Base-by-base conservation (phyloP, 23 tunicate genomes). In the Clavelina lepadiformis region DNA sequence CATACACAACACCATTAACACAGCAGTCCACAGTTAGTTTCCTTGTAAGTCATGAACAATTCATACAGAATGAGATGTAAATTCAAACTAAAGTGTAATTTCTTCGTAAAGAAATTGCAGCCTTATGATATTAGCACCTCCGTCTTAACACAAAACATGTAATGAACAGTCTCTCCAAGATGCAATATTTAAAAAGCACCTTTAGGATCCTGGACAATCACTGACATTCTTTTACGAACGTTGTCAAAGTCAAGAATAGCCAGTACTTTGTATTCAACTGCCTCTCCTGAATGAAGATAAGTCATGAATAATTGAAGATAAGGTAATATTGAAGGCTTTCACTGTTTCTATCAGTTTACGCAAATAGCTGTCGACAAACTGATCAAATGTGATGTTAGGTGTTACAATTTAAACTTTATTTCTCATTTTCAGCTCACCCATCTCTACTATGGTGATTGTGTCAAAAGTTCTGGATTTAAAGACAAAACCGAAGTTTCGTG, bases 201-300 rank as follows among this genome's bases (percentile, higher is more conserved):
- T 55, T 68, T 62, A 0, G 71, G 72, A 36, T 75, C 67, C 66
- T 77, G 49, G 20, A 94, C 99, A 38, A 94, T 82, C 27, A 94
- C 99, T 0, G 92, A 82, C 99, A 94, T 94, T 28, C 99, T 70
- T 70, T 94, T 94, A 0, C 99, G 71, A 5, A 80, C 91, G 62
- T 94, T 94, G 46, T 94, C 99, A 51, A 94, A 94, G 71, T 94
- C 99, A 44, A 94, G 63, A 41, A 94, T 94, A 0, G 88, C 91
- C 6, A 86, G 69, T 2, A 94, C 82, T 56, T 86, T 58, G 45
- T 74, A 94, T 37, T 73, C 70, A 3, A 80, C 77, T 3, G 72
- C 64, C 46, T 75, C 46, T 22, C 94, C 99, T 80, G 55, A 25
- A 69, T 70, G n/a, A n/a, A n/a, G n/a, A n/a, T n/a, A n/a, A n/a